phyloP scores from a whole-genome alignment of 2,113 vertebrate genomes.

The Hyperoodon ampullatus region DNA sequence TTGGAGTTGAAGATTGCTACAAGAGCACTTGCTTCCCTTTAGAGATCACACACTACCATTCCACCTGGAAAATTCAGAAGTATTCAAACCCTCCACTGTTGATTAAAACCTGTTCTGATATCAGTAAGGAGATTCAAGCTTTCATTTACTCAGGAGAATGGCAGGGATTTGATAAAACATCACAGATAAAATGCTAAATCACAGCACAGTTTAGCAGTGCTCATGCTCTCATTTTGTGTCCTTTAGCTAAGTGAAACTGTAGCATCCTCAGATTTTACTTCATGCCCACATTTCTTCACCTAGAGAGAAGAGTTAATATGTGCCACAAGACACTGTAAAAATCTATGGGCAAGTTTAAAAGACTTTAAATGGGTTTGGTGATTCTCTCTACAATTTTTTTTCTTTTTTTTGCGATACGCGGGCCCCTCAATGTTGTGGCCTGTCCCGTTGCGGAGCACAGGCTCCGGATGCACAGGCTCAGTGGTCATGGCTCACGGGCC shows the following conservation, averaged over 20 bases:
- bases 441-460: too few relatives aligned
- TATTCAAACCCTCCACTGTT: constrained; percentile 7
- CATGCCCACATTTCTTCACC: not conserved
- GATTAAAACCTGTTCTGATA: constrained; percentile 58
- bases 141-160: not conserved
- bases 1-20: constrained; percentile 13
- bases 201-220: not conserved
- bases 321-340: not conserved
- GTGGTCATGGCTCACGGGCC: too few relatives aligned
- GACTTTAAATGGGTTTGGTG: not conserved
- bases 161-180: not conserved
- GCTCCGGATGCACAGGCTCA: too few relatives aligned
- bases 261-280: not conserved
- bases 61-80: constrained; percentile 51
- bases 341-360: not conserved
- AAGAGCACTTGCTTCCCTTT: constrained; percentile 34
- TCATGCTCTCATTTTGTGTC: not conserved
- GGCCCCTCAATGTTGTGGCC: too few relatives aligned
- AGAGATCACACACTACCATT: not conserved
- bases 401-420: too few relatives aligned
- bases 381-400: not conserved
- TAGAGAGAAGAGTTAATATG: not conserved
- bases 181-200: not conserved
- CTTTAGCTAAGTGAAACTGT: not conserved
- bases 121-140: not conserved